A percentile compares a stretch with the other conserved stretches of the same genome.
phyloP scores from a whole-genome alignment of 2,797 vertebrate genomes.

The Natrix natrix region DNA sequence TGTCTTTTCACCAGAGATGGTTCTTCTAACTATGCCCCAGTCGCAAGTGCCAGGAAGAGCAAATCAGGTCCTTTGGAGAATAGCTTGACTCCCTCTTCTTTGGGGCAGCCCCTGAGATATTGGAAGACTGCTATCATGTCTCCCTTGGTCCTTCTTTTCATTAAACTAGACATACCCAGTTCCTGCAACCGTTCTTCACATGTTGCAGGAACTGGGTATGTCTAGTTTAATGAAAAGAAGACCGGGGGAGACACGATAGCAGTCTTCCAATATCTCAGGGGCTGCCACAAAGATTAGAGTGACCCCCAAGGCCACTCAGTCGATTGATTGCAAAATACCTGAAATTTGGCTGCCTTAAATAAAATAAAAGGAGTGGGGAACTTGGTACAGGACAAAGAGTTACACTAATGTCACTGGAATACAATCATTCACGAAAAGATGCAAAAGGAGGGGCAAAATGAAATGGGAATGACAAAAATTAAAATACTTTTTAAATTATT shows the following conservation, averaged over 20 bases:
- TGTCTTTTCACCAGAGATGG: accelerated
- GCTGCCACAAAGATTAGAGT: too few relatives aligned
- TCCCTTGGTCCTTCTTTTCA: neutral
- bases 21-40: accelerated
- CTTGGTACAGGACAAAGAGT: neutral
- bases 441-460: neutral
- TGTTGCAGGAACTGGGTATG: too few relatives aligned
- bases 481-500: neutral
- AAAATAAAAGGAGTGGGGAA: neutral
- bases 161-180: neutral
- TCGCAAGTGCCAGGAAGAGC: accelerated
- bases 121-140: neutral
- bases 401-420: neutral
- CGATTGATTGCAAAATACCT: too few relatives aligned
- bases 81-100: neutral
- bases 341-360: neutral
- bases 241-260: too few relatives aligned
- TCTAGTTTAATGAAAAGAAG: too few relatives aligned
- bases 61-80: neutral
- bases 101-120: too few relatives aligned
- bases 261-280: too few relatives aligned
- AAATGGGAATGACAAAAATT: neutral
- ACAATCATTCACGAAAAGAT: neutral
- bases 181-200: neutral
- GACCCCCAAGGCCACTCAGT: too few relatives aligned